Conservation (phyloP, 2,888 invertebrate genomes). For the Ephialtes manifestator region DNA sequence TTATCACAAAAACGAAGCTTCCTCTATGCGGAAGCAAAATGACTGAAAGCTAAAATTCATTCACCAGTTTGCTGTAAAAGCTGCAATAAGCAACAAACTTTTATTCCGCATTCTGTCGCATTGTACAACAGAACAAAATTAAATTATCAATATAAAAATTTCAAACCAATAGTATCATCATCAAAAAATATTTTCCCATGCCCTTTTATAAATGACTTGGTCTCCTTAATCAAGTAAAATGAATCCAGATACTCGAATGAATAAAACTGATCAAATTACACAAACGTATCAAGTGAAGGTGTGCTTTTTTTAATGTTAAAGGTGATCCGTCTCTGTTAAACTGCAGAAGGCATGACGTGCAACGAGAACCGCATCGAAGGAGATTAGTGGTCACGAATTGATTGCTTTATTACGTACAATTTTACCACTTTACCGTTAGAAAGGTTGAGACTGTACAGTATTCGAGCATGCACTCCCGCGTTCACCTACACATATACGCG, state of each 20-base stretch:
- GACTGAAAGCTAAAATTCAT: too few relatives aligned
- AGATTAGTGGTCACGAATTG: slow-evolving; percentile 45
- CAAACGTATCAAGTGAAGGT: slow-evolving; percentile 8
- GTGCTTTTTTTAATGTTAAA: background rate
- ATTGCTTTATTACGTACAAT: slow-evolving; percentile 77
- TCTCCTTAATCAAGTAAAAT: background rate
- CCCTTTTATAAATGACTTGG: too few relatives aligned
- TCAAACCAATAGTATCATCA: too few relatives aligned
- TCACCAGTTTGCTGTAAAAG: too few relatives aligned
- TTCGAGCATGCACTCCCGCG: slow-evolving; percentile 65
- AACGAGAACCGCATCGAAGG: slow-evolving; percentile 17
- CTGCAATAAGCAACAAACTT: too few relatives aligned
- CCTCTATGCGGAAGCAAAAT: too few relatives aligned
- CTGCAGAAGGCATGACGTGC: slow-evolving; percentile 13
- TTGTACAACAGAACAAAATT: too few relatives aligned
- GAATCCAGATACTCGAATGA: background rate
- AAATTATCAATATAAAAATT: too few relatives aligned
- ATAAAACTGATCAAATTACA: background rate
- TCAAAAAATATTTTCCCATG: too few relatives aligned
- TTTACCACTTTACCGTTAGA: slow-evolving; percentile 77
- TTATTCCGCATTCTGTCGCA: too few relatives aligned
- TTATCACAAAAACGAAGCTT: too few relatives aligned
- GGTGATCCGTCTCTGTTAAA: slow-evolving; percentile 6
- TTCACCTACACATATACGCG: slow-evolving; percentile 65
- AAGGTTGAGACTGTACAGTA: slow-evolving; percentile 69